A percentile compares a stretch with the other conserved stretches of the same genome.
Conservation (phyloP, 2,797 vertebrate genomes). For the Limosa lapponica region DNA sequence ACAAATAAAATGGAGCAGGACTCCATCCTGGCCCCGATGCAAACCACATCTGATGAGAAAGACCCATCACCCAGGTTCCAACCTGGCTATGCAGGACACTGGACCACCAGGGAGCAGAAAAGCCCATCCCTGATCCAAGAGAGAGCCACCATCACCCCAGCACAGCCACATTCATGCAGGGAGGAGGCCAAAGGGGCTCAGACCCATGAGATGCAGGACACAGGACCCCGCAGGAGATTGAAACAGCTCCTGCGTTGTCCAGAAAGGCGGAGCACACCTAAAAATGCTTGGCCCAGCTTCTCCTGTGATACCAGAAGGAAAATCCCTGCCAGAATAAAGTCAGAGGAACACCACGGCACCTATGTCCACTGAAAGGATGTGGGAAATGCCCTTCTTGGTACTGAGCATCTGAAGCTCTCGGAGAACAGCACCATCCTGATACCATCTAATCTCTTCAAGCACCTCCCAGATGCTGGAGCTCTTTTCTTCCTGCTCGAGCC, state of each 20-base stretch:
- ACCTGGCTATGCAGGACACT: neutral
- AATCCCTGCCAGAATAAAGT: neutral
- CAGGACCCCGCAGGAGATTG: rapidly evolving
- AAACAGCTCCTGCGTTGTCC: neutral
- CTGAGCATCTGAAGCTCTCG: neutral
- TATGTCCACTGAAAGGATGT: neutral
- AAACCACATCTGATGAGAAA: neutral
- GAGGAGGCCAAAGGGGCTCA: neutral
- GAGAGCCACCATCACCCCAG: neutral
- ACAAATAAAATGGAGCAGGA: neutral
- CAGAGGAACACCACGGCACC: neutral
- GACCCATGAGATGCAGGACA: neutral
- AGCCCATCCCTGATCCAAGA: neutral
- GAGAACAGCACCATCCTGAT: neutral
- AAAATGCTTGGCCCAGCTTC: neutral
- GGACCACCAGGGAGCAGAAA: neutral
- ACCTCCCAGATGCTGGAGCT: neutral
- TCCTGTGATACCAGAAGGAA: neutral
- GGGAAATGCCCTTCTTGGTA: rapidly evolving
- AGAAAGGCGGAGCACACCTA: neutral
- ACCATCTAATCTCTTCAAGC: neutral
- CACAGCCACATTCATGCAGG: rapidly evolving
- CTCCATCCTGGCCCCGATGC: neutral
- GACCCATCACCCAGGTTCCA: neutral
- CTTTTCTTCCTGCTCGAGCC: neutral